Base-by-base conservation (phyloP, 1,140 invertebrate genomes). In the Drosophila repleta region DNA sequence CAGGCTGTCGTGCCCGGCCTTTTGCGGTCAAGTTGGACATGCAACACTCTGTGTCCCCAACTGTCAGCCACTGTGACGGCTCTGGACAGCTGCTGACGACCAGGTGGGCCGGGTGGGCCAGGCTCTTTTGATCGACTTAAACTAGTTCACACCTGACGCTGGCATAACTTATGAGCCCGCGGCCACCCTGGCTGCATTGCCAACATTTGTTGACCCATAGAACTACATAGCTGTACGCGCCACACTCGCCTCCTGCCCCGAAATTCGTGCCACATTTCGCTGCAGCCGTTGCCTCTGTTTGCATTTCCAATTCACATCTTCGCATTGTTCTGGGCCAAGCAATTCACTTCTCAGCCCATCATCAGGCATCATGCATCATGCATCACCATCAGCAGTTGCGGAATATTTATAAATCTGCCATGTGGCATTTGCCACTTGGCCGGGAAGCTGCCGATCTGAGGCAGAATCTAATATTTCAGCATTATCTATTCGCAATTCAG, bases 11-110 rank as follows among this genome's bases (percentile, higher is more conserved):
- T 15, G n/a, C n/a, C 8, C 39, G 13, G 62, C 46, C 63, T 81
- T 87, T 81, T 85, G 69, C 82, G 82, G 82, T 85, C 82, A 85
- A 85, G 82, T 85, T 85, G 77, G 65, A 63, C 41, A 37, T 67
- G 57, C 48, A 18, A 43, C 53, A 61, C 32, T 48, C 32, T 48
- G 48, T 26, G 56, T 51, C 64, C 62, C 10, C 49, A 37, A 15
- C 49, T 29, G 43, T 5, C 62, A 60, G 39, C 37, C 37, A 26
- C 49, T 49, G 13, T 45, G 46, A 58, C 35, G 26, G n/a, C 48
- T 20, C 58, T 78, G 79, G 76, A 56, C 81, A 74, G 74, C 74
- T 74, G 55, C 11, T 35, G 43, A 46, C 53, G 39, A 17, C n/a
- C 15, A 43, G 39, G 39, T 65, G 64, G 29, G 69, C n/a, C 15